These are phyloP conservation scores for Brachionus sp. DNA, from an alignment of 1,140 invertebrate genomes.

Conservation along the genomic window DNA sequence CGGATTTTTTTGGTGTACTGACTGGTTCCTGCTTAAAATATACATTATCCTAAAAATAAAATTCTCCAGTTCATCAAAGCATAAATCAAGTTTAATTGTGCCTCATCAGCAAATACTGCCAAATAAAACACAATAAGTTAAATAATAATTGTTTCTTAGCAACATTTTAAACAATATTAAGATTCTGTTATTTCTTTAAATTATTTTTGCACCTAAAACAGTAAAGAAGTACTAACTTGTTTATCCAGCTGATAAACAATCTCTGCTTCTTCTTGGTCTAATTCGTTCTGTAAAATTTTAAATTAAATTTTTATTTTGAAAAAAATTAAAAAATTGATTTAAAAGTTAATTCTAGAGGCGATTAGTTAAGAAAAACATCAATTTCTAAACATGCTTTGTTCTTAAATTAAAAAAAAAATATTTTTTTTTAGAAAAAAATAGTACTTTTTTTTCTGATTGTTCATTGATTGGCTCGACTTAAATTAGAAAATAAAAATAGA, in stretches of 20 bases:
- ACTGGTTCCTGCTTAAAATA: neutral
- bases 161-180: neutral
- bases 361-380: neutral
- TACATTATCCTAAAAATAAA: neutral
- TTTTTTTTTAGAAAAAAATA: neutral
- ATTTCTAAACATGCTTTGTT: neutral
- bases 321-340: neutral
- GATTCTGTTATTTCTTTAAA: neutral
- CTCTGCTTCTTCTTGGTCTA: neutral
- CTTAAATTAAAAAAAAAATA: neutral
- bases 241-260: neutral
- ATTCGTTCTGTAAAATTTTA: neutral
- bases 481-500: neutral
- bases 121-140: constrained; percentile 13
- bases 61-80: neutral
- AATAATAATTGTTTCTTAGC: constrained; percentile 24
- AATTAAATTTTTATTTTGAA: neutral
- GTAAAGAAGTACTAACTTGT: neutral
- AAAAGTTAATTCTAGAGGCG: neutral
- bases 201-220: neutral
- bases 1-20: neutral
- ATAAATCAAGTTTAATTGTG: neutral
- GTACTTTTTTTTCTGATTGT: neutral
- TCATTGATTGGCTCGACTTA: neutral
- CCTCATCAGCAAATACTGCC: neutral